Evolutionary conservation across 2,888 invertebrate genomes (phyloP).

Genomic region (Melieria omissa): DNA sequence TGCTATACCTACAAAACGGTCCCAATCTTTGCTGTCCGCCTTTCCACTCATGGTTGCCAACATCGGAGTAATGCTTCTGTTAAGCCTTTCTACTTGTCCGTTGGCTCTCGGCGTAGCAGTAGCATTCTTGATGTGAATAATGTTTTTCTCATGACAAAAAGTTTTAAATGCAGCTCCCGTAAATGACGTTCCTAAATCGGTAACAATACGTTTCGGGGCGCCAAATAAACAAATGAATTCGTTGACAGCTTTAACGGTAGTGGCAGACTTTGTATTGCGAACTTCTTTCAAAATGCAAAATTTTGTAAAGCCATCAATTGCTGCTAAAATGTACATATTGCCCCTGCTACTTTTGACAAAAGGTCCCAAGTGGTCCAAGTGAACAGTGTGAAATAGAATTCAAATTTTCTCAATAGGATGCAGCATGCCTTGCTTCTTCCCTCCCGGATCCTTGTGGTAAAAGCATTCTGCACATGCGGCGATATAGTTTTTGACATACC

Average conservation of each 20-base stretch:
- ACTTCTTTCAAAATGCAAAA: slow-evolving; percentile 14
- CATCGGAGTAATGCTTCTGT: slow-evolving; percentile 34
- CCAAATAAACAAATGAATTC: no score
- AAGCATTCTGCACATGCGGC: slow-evolving; percentile 49
- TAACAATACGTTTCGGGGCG: slow-evolving; percentile 26
- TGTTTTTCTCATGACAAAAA: slow-evolving; percentile 41
- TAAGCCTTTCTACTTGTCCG: slow-evolving; percentile 37
- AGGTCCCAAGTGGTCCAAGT: slow-evolving; percentile 36
- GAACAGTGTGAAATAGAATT: slow-evolving; percentile 31
- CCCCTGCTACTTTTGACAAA: slow-evolving; percentile 33
- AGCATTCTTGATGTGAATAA: slow-evolving; percentile 48
- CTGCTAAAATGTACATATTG: slow-evolving; percentile 34
- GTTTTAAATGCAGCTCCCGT: slow-evolving; percentile 44
- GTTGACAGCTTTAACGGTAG: not conserved
- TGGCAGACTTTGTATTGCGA: slow-evolving; percentile 1
- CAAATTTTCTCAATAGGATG: slow-evolving; percentile 30
- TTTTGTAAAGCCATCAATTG: slow-evolving; percentile 41
- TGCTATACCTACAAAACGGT: slow-evolving; percentile 29
- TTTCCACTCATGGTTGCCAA: slow-evolving; percentile 25
- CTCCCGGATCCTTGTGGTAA: slow-evolving; percentile 51
- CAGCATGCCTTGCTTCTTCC: slow-evolving; percentile 34
- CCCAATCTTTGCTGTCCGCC: slow-evolving; percentile 31
- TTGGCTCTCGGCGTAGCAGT: slow-evolving; percentile 48
- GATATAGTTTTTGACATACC: no score
- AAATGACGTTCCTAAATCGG: slow-evolving; percentile 50